A percentile compares a stretch with the other conserved stretches of the same genome.
Evolutionary conservation across 2,113 vertebrate species (phyloP).

Genomic region (Macaca nemestrina): DNA sequence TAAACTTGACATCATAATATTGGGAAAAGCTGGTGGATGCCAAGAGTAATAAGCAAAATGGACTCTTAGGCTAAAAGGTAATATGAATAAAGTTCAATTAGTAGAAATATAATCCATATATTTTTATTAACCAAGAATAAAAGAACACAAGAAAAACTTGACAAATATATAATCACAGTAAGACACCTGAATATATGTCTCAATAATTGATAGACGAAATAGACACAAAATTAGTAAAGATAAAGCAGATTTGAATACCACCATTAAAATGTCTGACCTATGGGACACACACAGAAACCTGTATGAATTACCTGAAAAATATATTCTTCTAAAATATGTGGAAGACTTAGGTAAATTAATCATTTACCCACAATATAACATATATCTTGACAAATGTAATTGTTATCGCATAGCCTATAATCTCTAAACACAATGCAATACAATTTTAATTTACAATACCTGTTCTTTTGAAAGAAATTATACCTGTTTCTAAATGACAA

Average conservation of each 20-base stretch:
- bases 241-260: neutral
- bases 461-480: neutral
- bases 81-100: neutral
- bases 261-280: neutral
- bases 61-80: neutral
- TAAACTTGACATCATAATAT: neutral
- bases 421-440: neutral
- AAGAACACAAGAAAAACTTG: neutral
- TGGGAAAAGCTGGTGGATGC: no score
- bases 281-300: neutral
- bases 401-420: neutral
- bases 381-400: neutral
- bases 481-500: neutral
- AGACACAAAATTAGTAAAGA: neutral
- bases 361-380: neutral
- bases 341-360: neutral
- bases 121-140: neutral
- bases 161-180: neutral
- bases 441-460: neutral
- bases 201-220: neutral
- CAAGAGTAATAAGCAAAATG: neutral
- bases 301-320: neutral
- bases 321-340: neutral
- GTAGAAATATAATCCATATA: neutral
- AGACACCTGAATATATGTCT: neutral